Evolutionary conservation across 2,113 vertebrate genomes (phyloP), one percentile per base, ranked within the genome.

Genomic region (Phocoena sinus): DNA sequence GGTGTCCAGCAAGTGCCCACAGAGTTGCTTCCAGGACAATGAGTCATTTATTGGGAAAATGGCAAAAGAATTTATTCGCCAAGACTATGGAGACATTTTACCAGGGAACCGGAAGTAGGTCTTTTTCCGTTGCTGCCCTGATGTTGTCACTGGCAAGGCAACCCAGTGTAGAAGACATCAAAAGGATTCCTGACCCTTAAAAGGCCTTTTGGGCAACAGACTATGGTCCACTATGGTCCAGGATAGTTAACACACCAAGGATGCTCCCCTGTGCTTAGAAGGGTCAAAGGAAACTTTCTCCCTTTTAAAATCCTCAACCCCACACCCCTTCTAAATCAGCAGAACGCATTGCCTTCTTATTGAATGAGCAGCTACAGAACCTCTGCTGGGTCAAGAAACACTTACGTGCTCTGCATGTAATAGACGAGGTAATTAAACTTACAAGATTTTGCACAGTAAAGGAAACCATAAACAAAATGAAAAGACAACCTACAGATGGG

Each of bases 1-100:
- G 87, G 79, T 74, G 93, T 82, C 86, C 86, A 92, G 95, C 88
- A 97, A 95, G 70, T 62, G 70, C 38, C 86, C 74, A 33, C 41
- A 3, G 68, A 77, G 38, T 18, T 21, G 74, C 33, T 26, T 84
- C 56, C 26, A 62, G 85, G 38, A 85, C 60, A 85, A 65, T 95
- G 92, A 95, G 44, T 91, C 82, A 85, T 68, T 95, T 68, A 81
- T 26, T 36, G 23, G 56, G 95, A 89, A 95, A 92, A 67, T 31
- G 73, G 73, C 58, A 89, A 80, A 67, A 58, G 33, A n/a, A 65
- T 21, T 41, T 21, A 62, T 4, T 97, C 7, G 2, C 91, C 14
- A 31, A 94, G 47, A 71, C 87, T 50, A 1, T 17, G 33, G 73
- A 67, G 58, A 28, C 28, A 7, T 81, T 73, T 86, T 83, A 41